These are phyloP conservation scores for Synergus umbraculus DNA, from an alignment of 2,888 invertebrate genomes.

Conservation along the genomic window DNA sequence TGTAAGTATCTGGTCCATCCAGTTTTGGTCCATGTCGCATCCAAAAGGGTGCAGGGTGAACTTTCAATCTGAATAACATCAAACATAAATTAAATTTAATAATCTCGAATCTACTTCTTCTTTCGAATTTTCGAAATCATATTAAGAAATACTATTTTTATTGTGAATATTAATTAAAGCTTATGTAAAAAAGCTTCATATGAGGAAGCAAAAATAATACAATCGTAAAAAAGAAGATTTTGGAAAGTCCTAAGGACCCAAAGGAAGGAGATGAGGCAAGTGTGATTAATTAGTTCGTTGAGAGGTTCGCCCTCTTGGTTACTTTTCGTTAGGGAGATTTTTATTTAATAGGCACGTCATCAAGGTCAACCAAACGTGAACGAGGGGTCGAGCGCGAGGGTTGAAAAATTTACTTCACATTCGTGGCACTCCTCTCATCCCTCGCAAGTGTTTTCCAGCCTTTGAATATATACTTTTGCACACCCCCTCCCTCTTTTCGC, in stretches of 20 bases:
- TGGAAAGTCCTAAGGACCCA: background rate
- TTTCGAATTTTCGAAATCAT: background rate
- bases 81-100: background rate
- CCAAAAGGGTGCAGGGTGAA: conserved; percentile 1
- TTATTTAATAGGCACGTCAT: conserved; percentile 59
- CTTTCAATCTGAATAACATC: background rate
- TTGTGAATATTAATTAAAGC: too few relatives aligned
- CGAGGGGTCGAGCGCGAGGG: conserved; percentile 54
- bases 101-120: background rate
- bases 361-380: conserved; percentile 70
- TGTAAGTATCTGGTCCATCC: conserved; percentile 61
- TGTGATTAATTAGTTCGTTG: conserved; percentile 59
- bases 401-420: conserved; percentile 43
- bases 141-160: background rate
- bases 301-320: conserved; percentile 39
- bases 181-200: too few relatives aligned
- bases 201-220: too few relatives aligned
- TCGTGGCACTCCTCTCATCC: conserved; percentile 43
- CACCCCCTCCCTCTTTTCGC: conserved; percentile 20
- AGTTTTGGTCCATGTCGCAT: conserved; percentile 62
- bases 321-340: conserved; percentile 51
- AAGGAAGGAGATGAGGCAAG: conserved; percentile 20
- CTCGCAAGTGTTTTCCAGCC: conserved; percentile 55
- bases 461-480: conserved; percentile 54
- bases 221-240: conserved; percentile 23